Percentiles rank a stretch among this genome's conserved stretches.
Evolutionary conservation across 2,888 invertebrate species (phyloP).

Genomic region (Tenthredo livida): DNA sequence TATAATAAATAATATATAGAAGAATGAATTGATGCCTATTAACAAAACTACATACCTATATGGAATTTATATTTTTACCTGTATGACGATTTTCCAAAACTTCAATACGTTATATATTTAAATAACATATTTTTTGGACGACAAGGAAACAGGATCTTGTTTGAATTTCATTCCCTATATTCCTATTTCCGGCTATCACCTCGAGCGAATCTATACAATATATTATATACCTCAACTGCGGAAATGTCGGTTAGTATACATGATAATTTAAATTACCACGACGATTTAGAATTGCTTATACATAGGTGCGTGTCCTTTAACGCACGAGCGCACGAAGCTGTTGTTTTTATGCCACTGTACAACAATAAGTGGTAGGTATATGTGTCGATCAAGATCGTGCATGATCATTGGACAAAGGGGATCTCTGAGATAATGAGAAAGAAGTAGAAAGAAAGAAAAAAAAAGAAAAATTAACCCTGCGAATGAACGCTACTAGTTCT

Average conservation of each 20-base stretch:
- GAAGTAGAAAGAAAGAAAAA: neutral
- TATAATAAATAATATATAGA: neutral
- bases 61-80: neutral
- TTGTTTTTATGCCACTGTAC: neutral
- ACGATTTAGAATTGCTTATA: neutral
- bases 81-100: neutral
- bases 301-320: conserved; percentile 49
- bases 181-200: neutral
- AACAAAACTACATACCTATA: no score
- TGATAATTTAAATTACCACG: neutral
- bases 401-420: conserved; percentile 16
- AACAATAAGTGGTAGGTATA: neutral
- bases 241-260: neutral
- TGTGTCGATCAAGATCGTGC: conserved; percentile 2
- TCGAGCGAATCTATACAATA: neutral
- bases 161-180: neutral
- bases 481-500: neutral
- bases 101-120: no score
- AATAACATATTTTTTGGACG: no score
- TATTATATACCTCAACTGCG: neutral
- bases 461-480: neutral
- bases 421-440: neutral
- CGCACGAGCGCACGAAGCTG: conserved; percentile 39
- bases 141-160: neutral
- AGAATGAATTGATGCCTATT: neutral